Evolutionary conservation across 64 coral and sea anemone genomes (phyloP).

Genomic region (Montipora sp.): DNA sequence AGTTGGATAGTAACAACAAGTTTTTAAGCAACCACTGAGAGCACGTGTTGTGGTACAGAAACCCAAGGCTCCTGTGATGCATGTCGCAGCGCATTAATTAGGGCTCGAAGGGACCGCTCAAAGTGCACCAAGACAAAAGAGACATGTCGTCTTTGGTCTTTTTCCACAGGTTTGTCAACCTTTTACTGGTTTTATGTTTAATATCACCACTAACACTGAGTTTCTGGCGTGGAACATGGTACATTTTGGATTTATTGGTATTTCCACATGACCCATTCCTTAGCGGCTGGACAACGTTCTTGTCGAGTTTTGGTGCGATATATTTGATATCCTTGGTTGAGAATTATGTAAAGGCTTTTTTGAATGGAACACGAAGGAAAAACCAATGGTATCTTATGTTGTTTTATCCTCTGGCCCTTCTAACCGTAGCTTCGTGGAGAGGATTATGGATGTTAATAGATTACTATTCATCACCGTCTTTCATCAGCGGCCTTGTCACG

Average conservation of each 20-base stretch:
- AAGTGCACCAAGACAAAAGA: not conserved
- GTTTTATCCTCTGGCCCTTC: conserved; percentile 16
- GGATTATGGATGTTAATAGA: conserved; percentile 53
- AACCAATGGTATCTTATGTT: not conserved
- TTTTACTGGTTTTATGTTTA: not conserved
- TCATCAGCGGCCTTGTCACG: not conserved
- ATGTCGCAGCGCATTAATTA: too few relatives aligned
- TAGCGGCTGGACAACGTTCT: not conserved
- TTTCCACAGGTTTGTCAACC: not conserved
- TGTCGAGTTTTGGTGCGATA: not conserved
- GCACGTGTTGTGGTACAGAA: too few relatives aligned
- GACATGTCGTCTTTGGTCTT: not conserved
- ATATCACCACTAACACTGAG: not conserved
- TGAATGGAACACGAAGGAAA: not conserved
- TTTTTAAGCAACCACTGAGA: too few relatives aligned
- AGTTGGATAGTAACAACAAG: too few relatives aligned
- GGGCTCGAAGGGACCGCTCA: not conserved
- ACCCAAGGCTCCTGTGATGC: too few relatives aligned
- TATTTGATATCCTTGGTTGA: not conserved
- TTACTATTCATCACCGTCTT: not conserved
- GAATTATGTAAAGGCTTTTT: not conserved
- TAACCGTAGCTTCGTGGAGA: conserved; percentile 36
- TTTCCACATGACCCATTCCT: not conserved
- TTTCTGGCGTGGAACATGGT: conserved; percentile 57
- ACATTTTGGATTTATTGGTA: conserved; percentile 37